Base-by-base conservation (phyloP, 2,113 vertebrate species). In the zebrafish (Danio rerio) region DNA sequence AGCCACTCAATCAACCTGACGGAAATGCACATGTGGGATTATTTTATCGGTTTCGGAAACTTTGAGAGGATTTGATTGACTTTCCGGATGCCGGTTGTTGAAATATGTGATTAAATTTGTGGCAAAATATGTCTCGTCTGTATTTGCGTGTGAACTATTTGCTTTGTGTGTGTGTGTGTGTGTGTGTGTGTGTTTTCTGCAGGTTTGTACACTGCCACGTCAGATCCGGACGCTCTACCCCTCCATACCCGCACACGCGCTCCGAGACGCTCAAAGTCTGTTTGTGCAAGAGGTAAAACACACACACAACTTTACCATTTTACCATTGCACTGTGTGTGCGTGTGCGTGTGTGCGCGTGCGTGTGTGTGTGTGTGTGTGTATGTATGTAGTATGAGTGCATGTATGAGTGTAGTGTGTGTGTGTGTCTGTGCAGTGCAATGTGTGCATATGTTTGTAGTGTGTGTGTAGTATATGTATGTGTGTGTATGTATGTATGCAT, bases 201-300 rank as follows among this genome's bases (percentile, higher is more conserved):
- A 99, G 98, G 98, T 95, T 43, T 94, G 93, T 11, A 94, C 94
- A 70, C 52, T 98, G 91, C 94, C 94, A 76, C 93, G 96, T 0
- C 96, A 98, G 81, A 95, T 94, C 76, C 94, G 96, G 52, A 97
- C 97, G 0, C n/a, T 95, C 18, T 92, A 83, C 85, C 94, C 96
- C n/a, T 97, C 97, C 0, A 94, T 99, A 87, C 97, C 98, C 76
- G 93, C 93, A 52, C 95, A 96, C 0, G 98, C 98, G 9, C 95
- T 95, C 85, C 94, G 94, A 82, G 96, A 96, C 49, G 97, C 97
- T 8, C 95, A 98, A 81, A 98, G 96, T 87, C 92, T 99, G 56
- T 98, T 99, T 85, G 98, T 99, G 61, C 97, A 96, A 80, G 98
- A 99, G 96, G 98, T 99, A 92, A 92, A 83, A 62, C 16, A 52